A percentile compares a stretch with the other conserved stretches of the same genome.
Conservation (phyloP, 2,113 vertebrate genomes). For the Toxotes jaculatrix region DNA sequence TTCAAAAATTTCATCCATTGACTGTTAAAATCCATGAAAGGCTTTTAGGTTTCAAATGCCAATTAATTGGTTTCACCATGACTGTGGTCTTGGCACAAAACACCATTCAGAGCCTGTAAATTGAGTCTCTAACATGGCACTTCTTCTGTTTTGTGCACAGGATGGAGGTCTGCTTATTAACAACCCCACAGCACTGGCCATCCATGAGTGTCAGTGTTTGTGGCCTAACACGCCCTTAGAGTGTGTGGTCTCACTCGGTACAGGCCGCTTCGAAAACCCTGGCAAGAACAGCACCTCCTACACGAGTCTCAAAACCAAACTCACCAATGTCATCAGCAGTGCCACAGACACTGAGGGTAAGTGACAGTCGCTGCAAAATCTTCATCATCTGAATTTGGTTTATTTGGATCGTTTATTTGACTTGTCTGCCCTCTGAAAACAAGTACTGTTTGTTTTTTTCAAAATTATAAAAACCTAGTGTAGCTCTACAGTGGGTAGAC, state of each 20-base stretch:
- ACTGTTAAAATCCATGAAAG: constrained; percentile 45
- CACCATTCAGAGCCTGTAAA: constrained; percentile 17
- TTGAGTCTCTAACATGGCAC: constrained; percentile 17
- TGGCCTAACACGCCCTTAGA: constrained; percentile 93
- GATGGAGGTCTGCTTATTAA: constrained; percentile 97
- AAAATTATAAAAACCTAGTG: too few relatives aligned
- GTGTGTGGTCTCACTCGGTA: constrained; percentile 94
- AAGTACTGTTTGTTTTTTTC: too few relatives aligned
- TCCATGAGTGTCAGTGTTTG: constrained; percentile 94
- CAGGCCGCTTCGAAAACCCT: constrained; percentile 88
- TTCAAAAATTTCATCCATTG: constrained; percentile 39
- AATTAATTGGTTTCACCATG: constrained; percentile 39
- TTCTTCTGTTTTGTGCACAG: constrained; percentile 76
- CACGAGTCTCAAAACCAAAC: constrained; percentile 94
- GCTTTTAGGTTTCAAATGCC: constrained; percentile 24
- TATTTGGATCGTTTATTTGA: not conserved
- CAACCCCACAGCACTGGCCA: constrained; percentile 93
- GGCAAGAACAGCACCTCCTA: constrained; percentile 85
- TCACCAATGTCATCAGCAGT: constrained; percentile 95
- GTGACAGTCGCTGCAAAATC: constrained; percentile 35
- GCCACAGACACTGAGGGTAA: constrained; percentile 96
- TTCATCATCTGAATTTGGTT: not conserved
- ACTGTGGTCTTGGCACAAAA: constrained; percentile 33
- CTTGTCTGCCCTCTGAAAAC: not conserved
- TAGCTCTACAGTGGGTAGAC: not conserved